Conservation (phyloP, 1,140 invertebrate genomes). For the Bradysia coprophila region DNA sequence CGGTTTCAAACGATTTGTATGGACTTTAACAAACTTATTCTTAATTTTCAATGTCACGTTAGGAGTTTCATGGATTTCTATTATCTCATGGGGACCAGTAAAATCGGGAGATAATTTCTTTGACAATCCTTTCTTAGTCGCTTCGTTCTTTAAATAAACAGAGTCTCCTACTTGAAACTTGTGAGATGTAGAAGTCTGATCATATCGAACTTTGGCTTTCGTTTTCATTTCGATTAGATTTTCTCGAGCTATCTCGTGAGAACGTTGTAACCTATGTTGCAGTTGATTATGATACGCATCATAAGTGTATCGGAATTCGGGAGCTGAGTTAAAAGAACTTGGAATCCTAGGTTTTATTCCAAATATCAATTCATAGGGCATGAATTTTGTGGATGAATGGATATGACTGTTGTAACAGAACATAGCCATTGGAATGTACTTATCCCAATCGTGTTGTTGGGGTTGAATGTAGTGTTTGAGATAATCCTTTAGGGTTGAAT, state of each 20-base stretch:
- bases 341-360: conserved; percentile 14
- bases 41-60: background rate
- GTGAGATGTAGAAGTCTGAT: conserved; percentile 8
- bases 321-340: conserved; percentile 5
- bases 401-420: conserved; percentile 19
- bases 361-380: conserved; percentile 24
- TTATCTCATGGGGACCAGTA: background rate
- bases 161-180: conserved; percentile 9
- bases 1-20: background rate
- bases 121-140: background rate
- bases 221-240: conserved; percentile 11
- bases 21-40: background rate
- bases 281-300: conserved; percentile 14
- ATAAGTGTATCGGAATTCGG: conserved; percentile 12
- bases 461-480: conserved; percentile 19
- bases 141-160: background rate
- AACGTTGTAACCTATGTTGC: conserved; percentile 12
- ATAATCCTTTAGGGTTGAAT: conserved; percentile 22
- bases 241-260: conserved; percentile 12
- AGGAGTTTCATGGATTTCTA: background rate
- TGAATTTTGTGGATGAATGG: conserved; percentile 13
- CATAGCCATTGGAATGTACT: conserved; percentile 17
- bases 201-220: conserved; percentile 13
- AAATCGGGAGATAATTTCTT: background rate
- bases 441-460: conserved; percentile 20